A percentile compares a stretch with the other conserved stretches of the same genome.
phyloP scores from a whole-genome alignment of 2,888 invertebrate genomes.

The Drosophila meridionalis region DNA sequence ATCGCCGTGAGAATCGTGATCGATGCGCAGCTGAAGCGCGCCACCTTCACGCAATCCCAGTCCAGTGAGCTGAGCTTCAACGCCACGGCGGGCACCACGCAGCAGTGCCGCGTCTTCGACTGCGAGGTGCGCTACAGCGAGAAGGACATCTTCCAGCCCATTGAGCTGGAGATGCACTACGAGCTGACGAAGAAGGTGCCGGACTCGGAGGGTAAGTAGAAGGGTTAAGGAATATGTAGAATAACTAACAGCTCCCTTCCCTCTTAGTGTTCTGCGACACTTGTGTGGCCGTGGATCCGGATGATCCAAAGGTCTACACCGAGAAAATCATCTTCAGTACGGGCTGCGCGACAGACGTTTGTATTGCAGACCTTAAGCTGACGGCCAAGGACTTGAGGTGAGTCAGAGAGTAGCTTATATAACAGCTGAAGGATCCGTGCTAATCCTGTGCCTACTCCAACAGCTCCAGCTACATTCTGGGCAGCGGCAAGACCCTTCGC shows the following conservation, averaged over 20 bases:
- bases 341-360: slow-evolving; percentile 83
- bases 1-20: slow-evolving; percentile 77
- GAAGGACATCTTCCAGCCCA: slow-evolving; percentile 85
- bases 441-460: no score
- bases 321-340: slow-evolving; percentile 85
- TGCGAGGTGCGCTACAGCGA: slow-evolving; percentile 81
- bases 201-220: slow-evolving; percentile 75
- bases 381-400: slow-evolving; percentile 77
- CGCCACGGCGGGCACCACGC: slow-evolving; percentile 67
- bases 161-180: slow-evolving; percentile 84
- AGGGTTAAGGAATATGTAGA: background rate
- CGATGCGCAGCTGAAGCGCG: slow-evolving; percentile 83
- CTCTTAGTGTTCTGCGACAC: slow-evolving; percentile 82
- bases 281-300: slow-evolving; percentile 84
- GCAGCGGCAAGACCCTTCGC: slow-evolving; percentile 81
- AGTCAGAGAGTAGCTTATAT: slow-evolving; percentile 10
- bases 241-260: background rate
- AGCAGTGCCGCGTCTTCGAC: slow-evolving; percentile 80
- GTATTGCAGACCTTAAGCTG: slow-evolving; percentile 83
- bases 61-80: slow-evolving; percentile 79
- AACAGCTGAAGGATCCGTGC: background rate
- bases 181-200: slow-evolving; percentile 82
- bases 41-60: slow-evolving; percentile 74
- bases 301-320: slow-evolving; percentile 76
- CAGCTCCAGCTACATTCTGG: slow-evolving; percentile 82